A percentile compares a stretch with the other conserved stretches of the same genome.
Conservation (phyloP, 2,888 invertebrate species). For the Habroteleia sp. region DNA sequence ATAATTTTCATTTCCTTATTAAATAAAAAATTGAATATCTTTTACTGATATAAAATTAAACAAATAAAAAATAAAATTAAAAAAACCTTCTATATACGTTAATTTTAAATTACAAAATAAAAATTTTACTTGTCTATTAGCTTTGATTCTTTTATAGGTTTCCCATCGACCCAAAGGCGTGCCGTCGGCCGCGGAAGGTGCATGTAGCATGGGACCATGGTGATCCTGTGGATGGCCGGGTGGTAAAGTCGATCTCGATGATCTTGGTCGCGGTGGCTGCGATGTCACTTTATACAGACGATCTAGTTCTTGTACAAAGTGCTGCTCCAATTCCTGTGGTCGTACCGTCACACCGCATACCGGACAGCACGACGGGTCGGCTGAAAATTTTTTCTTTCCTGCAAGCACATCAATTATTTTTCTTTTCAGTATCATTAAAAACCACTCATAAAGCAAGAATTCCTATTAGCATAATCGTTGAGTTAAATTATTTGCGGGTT, state of each 20-base stretch:
- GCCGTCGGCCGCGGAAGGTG: slow-evolving; percentile 81
- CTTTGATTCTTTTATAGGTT: slow-evolving; percentile 88
- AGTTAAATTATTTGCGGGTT: no score
- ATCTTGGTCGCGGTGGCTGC: slow-evolving; percentile 75
- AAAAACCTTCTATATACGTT: no score
- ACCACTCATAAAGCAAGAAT: no score
- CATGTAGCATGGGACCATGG: slow-evolving; percentile 77
- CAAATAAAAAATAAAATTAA: no score
- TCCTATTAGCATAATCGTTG: no score
- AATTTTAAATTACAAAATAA: no score
- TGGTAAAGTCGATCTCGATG: slow-evolving; percentile 79
- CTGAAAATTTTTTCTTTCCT: slow-evolving; percentile 80
- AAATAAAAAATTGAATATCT: no score
- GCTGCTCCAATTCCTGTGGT: slow-evolving; percentile 91
- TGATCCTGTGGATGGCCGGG: slow-evolving; percentile 76
- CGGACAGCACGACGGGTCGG: slow-evolving; percentile 91
- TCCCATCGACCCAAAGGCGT: slow-evolving; percentile 86
- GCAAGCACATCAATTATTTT: slow-evolving; percentile 36
- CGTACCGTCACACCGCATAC: slow-evolving; percentile 93
- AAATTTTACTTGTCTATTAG: slow-evolving; percentile 87
- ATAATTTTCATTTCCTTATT: no score
- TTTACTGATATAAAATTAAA: no score
- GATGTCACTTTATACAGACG: slow-evolving; percentile 84
- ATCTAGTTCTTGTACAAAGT: slow-evolving; percentile 90
- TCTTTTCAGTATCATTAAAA: background rate